Percentiles rank a stretch among this genome's conserved stretches.
phyloP scores from a whole-genome alignment of 2,797 vertebrate genomes.

The Cryptoprocta ferox region DNA sequence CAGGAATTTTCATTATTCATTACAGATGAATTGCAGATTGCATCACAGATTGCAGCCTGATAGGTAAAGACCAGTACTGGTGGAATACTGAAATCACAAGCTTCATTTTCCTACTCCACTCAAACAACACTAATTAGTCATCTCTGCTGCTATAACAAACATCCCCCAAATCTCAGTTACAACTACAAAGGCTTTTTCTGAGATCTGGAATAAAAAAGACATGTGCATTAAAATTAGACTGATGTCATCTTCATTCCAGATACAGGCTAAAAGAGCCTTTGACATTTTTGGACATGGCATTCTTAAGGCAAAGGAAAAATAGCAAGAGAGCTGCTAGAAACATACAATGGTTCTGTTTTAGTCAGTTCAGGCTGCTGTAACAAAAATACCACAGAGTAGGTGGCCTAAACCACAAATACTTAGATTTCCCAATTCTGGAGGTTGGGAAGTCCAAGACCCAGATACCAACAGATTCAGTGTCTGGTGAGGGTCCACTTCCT shows the following conservation, averaged over 20 bases:
- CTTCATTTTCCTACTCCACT: background rate
- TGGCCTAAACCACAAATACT: background rate
- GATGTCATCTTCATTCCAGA: background rate
- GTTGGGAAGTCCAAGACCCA: background rate
- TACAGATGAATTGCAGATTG: background rate
- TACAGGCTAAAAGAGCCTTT: background rate
- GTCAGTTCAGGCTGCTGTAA: background rate
- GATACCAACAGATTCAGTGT: background rate
- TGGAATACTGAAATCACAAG: background rate
- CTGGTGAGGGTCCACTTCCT: background rate
- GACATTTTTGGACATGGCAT: background rate
- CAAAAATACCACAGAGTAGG: background rate
- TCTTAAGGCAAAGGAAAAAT: background rate
- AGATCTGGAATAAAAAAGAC: constrained; percentile 12
- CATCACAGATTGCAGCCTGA: background rate
- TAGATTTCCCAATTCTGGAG: background rate
- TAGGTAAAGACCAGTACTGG: background rate
- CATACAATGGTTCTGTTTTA: background rate
- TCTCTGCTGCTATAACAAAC: background rate
- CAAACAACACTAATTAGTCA: background rate
- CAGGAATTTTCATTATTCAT: background rate
- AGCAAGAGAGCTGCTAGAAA: background rate
- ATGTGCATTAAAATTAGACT: background rate
- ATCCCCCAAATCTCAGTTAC: background rate
- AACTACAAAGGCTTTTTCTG: background rate